phyloP scores from a whole-genome alignment of 2,113 vertebrate species.

The Albula goreensis region DNA sequence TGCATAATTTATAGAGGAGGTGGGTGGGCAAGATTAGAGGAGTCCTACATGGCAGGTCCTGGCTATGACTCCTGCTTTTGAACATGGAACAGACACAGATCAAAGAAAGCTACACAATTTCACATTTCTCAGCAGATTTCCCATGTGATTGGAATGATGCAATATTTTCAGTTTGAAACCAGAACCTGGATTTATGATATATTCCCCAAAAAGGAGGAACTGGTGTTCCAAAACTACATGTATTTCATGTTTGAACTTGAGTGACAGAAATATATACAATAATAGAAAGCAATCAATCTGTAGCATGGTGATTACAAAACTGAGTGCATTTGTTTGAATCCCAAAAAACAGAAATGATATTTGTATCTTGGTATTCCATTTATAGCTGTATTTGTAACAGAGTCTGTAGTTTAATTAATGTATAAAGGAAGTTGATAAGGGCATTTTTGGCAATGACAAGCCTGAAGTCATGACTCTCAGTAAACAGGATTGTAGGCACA shows the following conservation, averaged over 20 bases:
- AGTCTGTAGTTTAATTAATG: background rate
- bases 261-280: background rate
- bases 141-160: background rate
- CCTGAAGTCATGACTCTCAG: background rate
- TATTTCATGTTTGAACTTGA: background rate
- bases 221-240: background rate
- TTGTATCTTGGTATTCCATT: too few relatives aligned
- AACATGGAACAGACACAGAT: background rate
- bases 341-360: too few relatives aligned
- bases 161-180: background rate
- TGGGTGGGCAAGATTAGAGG: background rate
- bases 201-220: background rate
- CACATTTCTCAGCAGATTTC: background rate
- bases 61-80: background rate
- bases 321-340: background rate
- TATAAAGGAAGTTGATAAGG: background rate
- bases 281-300: too few relatives aligned
- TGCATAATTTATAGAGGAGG: too few relatives aligned
- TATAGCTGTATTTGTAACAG: too few relatives aligned
- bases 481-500: too few relatives aligned
- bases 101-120: background rate
- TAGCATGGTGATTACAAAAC: background rate
- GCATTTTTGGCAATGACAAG: background rate
- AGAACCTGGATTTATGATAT: background rate
- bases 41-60: background rate